A percentile compares a stretch with the other conserved stretches of the same genome.
These are phyloP conservation scores for Perizoma affinitatum DNA, from an alignment of 2,888 invertebrate species.

Conservation along the genomic window DNA sequence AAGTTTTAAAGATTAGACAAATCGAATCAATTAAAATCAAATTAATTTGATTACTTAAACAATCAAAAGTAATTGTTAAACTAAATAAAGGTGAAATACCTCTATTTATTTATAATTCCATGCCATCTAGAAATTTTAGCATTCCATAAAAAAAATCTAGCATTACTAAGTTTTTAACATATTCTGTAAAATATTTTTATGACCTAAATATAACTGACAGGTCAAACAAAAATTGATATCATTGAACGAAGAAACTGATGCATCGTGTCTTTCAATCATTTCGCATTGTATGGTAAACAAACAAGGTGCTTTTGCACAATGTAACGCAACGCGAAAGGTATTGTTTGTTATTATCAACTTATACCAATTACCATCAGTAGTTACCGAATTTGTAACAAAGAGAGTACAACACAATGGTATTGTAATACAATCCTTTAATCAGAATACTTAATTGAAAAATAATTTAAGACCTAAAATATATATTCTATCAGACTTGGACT, in stretches of 20 bases:
- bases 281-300: slow-evolving; percentile 72
- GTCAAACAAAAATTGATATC: slow-evolving; percentile 16
- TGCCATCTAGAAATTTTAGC: too few relatives aligned
- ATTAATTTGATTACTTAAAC: slow-evolving; percentile 10
- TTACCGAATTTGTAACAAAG: slow-evolving; percentile 22
- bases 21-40: slow-evolving; percentile 19
- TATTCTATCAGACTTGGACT: too few relatives aligned
- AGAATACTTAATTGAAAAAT: too few relatives aligned
- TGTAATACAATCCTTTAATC: background rate
- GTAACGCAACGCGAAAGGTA: slow-evolving; percentile 48
- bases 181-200: background rate
- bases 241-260: slow-evolving; percentile 37
- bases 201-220: slow-evolving; percentile 1
- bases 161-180: too few relatives aligned
- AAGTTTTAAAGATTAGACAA: background rate
- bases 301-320: slow-evolving; percentile 48
- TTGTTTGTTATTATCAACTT: slow-evolving; percentile 42
- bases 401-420: slow-evolving; percentile 23
- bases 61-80: background rate
- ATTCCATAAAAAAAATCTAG: too few relatives aligned
- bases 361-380: slow-evolving; percentile 47
- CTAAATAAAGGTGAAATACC: background rate
- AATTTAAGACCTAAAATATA: too few relatives aligned
- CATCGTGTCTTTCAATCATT: slow-evolving; percentile 56
- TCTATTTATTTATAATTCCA: too few relatives aligned